A percentile compares a stretch with the other conserved stretches of the same genome.
These are phyloP conservation scores for Paraplagusia blochii DNA, from an alignment of 2,113 vertebrate genomes.

Conservation along the genomic window DNA sequence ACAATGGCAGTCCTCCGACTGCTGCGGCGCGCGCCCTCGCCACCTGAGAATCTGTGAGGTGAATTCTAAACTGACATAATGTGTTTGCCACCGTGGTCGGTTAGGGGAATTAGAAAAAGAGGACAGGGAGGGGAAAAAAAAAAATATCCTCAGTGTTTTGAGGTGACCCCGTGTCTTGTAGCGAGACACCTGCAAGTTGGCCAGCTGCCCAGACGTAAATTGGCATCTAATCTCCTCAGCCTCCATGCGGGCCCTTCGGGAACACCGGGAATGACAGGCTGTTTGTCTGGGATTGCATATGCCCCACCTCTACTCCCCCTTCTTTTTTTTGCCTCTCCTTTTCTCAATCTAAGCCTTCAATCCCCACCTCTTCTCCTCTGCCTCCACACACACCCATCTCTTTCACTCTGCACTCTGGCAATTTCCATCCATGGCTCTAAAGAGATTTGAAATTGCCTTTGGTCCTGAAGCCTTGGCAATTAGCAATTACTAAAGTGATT, in stretches of 20 bases:
- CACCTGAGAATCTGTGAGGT: slow-evolving; percentile 34
- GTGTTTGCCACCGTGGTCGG: slow-evolving; percentile 33
- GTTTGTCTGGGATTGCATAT: slow-evolving; percentile 76
- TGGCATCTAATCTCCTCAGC: slow-evolving; percentile 74
- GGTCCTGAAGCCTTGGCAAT: slow-evolving; percentile 71
- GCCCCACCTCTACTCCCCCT: slow-evolving; percentile 38
- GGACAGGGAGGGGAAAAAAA: slow-evolving; percentile 40
- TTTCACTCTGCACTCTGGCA: slow-evolving; percentile 62
- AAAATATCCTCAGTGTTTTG: slow-evolving; percentile 55
- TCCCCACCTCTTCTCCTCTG: not conserved
- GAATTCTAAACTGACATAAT: slow-evolving; percentile 50
- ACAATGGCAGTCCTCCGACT: slow-evolving; percentile 31
- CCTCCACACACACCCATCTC: slow-evolving; percentile 18
- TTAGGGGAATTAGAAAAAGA: slow-evolving; percentile 48
- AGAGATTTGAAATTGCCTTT: slow-evolving; percentile 75
- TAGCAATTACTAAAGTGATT: slow-evolving; percentile 74
- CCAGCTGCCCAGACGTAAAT: slow-evolving; percentile 68
- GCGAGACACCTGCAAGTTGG: slow-evolving; percentile 68
- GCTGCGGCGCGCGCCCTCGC: slow-evolving; percentile 22
- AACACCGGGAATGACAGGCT: slow-evolving; percentile 72
- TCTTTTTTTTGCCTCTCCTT: slow-evolving; percentile 32
- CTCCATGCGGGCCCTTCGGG: slow-evolving; percentile 51
- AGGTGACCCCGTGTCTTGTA: slow-evolving; percentile 71
- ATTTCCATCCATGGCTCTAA: slow-evolving; percentile 71
- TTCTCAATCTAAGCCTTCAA: slow-evolving; percentile 43